These are phyloP conservation scores for Arctia plantaginis DNA, from an alignment of 2,888 invertebrate genomes.

Conservation along the genomic window DNA sequence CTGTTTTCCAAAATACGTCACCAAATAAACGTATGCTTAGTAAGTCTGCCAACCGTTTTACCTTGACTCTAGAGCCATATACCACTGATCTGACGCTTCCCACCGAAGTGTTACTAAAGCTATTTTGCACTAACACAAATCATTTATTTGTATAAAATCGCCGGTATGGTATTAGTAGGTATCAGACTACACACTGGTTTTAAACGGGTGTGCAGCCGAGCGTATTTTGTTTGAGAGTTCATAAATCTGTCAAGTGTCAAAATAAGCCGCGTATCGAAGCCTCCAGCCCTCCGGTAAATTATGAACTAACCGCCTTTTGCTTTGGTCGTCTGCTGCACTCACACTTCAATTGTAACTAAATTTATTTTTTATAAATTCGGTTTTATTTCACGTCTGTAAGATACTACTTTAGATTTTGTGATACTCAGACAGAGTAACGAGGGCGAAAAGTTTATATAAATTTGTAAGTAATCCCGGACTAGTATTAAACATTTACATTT, in stretches of 20 bases:
- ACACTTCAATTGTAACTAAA: slow-evolving; percentile 21
- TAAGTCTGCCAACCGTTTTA: too few relatives aligned
- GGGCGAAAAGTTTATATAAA: too few relatives aligned
- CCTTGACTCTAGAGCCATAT: too few relatives aligned
- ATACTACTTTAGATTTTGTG: too few relatives aligned
- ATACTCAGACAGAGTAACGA: too few relatives aligned
- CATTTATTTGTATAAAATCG: background rate
- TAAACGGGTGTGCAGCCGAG: slow-evolving; percentile 61
- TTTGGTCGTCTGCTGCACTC: slow-evolving; percentile 27
- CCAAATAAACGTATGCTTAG: too few relatives aligned
- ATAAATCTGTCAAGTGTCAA: slow-evolving; percentile 85
- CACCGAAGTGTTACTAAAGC: too few relatives aligned
- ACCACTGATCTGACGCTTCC: too few relatives aligned
- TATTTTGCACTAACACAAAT: too few relatives aligned
- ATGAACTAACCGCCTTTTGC: slow-evolving; percentile 73
- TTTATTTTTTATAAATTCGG: slow-evolving; percentile 32
- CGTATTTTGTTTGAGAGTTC: slow-evolving; percentile 79
- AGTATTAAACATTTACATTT: background rate
- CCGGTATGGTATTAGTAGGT: slow-evolving; percentile 12
- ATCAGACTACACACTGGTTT: slow-evolving; percentile 33
- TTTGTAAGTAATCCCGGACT: too few relatives aligned
- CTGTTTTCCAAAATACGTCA: too few relatives aligned
- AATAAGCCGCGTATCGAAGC: slow-evolving; percentile 84
- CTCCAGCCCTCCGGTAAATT: slow-evolving; percentile 79
- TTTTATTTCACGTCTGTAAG: background rate